Evolutionary conservation across 1,140 invertebrate genomes (phyloP).

Genomic region (Drosophila carrolli): DNA sequence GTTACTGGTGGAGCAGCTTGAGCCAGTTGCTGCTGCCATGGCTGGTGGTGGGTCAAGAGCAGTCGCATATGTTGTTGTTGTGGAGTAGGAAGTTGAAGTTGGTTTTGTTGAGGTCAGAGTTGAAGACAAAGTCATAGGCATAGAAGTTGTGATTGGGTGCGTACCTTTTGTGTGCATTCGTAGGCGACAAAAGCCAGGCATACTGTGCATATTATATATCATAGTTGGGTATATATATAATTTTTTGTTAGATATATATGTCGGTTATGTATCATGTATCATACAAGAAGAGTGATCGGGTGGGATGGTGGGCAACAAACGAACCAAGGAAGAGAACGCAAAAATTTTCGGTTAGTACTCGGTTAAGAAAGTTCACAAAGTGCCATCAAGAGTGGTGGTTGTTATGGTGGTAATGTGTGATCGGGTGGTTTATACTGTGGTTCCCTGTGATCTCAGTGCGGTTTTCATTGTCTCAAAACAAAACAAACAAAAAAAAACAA

Average conservation of each 20-base stretch:
- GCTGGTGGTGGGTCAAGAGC: conserved; percentile 22
- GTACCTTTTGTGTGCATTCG: conserved; percentile 98
- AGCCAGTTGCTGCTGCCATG: conserved; percentile 47
- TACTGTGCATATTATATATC: conserved; percentile 88
- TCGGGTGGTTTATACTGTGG: conserved; percentile 19
- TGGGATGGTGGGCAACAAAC: conserved; percentile 54
- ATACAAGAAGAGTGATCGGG: conserved; percentile 68
- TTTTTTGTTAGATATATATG: conserved; percentile 46
- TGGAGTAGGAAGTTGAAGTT: conserved; percentile 72
- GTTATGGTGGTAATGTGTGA: conserved; percentile 20
- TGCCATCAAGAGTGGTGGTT: conserved; percentile 34
- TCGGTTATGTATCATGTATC: conserved; percentile 76
- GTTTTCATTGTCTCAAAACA: conserved; percentile 26
- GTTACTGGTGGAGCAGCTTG: conserved; percentile 46
- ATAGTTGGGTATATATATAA: conserved; percentile 46
- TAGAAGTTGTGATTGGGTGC: conserved; percentile 84
- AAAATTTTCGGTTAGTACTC: conserved; percentile 47
- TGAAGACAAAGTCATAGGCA: conserved; percentile 81
- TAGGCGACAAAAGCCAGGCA: conserved; percentile 98
- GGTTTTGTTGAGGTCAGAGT: conserved; percentile 65
- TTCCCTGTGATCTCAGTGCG: conserved; percentile 25
- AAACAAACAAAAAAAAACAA: too few relatives aligned
- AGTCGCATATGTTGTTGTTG: conserved; percentile 23
- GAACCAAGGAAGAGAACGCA: conserved; percentile 55
- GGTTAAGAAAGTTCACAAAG: conserved; percentile 37